Evolutionary conservation across 1,140 invertebrate species (phyloP).

Genomic region (Scylla paramamosain): DNA sequence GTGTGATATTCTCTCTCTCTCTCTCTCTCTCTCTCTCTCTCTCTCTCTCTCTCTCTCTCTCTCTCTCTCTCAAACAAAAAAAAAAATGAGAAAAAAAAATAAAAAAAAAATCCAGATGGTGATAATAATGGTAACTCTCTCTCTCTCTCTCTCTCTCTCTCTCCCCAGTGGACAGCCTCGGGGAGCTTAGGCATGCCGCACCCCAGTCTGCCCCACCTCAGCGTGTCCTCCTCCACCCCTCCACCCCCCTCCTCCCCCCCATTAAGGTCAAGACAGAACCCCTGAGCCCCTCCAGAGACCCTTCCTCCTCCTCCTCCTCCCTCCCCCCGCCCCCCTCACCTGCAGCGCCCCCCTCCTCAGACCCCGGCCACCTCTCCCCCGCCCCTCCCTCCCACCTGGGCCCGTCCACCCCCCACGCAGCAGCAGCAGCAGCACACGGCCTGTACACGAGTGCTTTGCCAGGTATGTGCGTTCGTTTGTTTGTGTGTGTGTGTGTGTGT

Average conservation of each 20-base stretch:
- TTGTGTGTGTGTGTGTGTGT: background rate
- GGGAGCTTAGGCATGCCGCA: constrained; percentile 78
- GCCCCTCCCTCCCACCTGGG: constrained; percentile 81
- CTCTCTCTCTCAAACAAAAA: constrained; percentile 40
- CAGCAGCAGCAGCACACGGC: constrained; percentile 19
- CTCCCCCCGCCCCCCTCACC: constrained; percentile 54
- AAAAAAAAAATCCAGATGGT: no score
- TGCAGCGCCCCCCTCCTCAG: constrained; percentile 70
- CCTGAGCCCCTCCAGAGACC: constrained; percentile 91
- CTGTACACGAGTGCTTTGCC: constrained; percentile 63
- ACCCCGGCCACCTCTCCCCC: constrained; percentile 84
- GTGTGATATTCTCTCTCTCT: no score
- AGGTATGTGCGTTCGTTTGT: constrained; percentile 40
- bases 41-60: background rate
- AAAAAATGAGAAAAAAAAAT: no score
- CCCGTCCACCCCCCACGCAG: constrained; percentile 43
- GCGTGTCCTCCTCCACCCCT: constrained; percentile 85
- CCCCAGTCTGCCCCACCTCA: constrained; percentile 71
- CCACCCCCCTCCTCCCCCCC: constrained; percentile 88
- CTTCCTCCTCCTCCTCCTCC: constrained; percentile 79
- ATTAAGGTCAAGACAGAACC: constrained; percentile 97
- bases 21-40: no score
- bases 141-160: constrained; percentile 28
- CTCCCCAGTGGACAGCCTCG: constrained; percentile 78
- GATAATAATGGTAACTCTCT: no score